Evolutionary conservation across 2,113 vertebrate species (phyloP), one percentile per base, ranked within the genome.

Genomic region (Gobio gobio): DNA sequence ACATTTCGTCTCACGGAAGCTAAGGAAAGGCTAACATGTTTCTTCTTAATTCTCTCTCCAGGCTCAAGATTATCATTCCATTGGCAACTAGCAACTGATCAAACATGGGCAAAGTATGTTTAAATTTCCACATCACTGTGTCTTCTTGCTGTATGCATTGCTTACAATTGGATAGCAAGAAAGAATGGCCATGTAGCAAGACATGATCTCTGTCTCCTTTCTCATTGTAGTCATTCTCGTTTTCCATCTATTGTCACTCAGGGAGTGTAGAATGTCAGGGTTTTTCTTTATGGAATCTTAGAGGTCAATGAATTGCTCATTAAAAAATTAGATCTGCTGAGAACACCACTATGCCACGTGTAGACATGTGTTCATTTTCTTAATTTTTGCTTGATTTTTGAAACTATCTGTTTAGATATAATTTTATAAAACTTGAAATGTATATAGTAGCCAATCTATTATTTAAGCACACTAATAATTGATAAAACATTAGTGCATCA

Each of bases 21-120:
- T 29, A 26, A 33, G 47, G 24, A 76, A 18, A 54, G 13, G 1
- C 49, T 59, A 3, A 40, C 10, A 24, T 59, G 22, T 61, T 74
- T 80, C 24, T 66, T 36, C 26, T 66, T 36, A 20, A 47, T 45
- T 85, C 6, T 56, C 54, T 58, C 29, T 51, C 8, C 26, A 89
- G 88, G 78, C 78, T 83, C 24, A 72, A 82, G 64, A 51, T 33
- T 78, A 88, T 85, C 85, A 89, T 89, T 88, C 86, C 87, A 64
- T 4, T n/a, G 51, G 24, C 47, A 72, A 33, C 72, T 22, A 45
- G 18, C 24, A 43, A 22, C 63, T 75, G 10, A 88, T 68, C 72
- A 76, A 84, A 58, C 78, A 89, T 89, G 88, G 86, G 82, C 54
- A 87, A 87, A 85, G 88, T 89, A 84, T 77, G 74, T 7, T 24